Conservation (phyloP, 2,113 vertebrate species). For the Jaculus jaculus region DNA sequence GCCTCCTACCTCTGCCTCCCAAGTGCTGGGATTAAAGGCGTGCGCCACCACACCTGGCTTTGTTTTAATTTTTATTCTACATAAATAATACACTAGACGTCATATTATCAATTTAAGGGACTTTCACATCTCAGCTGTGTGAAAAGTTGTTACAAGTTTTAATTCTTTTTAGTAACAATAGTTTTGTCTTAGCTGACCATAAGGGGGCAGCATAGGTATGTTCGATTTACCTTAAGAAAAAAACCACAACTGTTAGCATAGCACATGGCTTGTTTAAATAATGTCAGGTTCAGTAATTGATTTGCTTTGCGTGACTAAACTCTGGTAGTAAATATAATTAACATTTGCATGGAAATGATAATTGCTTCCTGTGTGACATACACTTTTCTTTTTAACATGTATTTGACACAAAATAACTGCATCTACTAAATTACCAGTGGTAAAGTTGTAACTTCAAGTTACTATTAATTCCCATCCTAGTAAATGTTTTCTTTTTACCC, state of each 20-base stretch:
- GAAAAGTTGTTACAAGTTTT: not conserved
- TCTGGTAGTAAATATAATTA: constrained; percentile 70
- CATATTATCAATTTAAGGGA: not conserved
- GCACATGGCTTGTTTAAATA: not conserved
- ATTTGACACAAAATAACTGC: constrained; percentile 24
- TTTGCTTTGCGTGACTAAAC: constrained; percentile 62
- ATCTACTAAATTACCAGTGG: constrained; percentile 37
- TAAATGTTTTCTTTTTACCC: not conserved
- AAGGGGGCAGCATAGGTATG: constrained; percentile 56
- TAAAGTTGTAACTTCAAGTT: constrained; percentile 58
- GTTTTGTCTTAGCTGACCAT: constrained; percentile 23
- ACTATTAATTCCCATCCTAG: constrained; percentile 12
- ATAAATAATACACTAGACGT: not conserved
- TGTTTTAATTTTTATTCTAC: constrained; percentile 22
- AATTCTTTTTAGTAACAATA: not conserved
- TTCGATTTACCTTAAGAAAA: constrained; percentile 10
- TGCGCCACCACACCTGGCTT: too few species aligned
- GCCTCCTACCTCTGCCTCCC: too few species aligned
- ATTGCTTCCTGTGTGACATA: constrained; percentile 55
- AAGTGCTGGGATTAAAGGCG: too few species aligned
- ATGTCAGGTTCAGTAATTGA: constrained; percentile 57
- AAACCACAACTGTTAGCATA: not conserved
- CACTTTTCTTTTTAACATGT: constrained; percentile 46
- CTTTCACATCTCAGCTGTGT: not conserved
- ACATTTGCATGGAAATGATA: constrained; percentile 57